Evolutionary conservation across 2,113 vertebrate genomes (phyloP), one percentile per base, ranked within the genome.

Genomic region (Micromys minutus): DNA sequence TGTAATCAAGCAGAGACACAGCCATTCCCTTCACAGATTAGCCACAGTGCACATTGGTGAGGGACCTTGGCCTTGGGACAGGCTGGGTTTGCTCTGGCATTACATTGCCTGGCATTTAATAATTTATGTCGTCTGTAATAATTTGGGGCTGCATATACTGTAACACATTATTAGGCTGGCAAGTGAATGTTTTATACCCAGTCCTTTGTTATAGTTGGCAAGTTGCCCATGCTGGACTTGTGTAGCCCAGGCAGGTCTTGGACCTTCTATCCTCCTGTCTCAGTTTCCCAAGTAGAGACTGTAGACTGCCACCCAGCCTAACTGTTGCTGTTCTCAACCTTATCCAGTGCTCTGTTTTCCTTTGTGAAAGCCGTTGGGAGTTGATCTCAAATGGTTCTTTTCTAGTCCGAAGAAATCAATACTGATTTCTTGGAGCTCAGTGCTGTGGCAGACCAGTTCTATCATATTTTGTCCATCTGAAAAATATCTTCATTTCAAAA

Each of bases 391-490:
- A 80, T 88, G 39, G 26, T 52, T 94, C 87, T 84, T 52, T 87
- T 90, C 93, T 47, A 86, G 26, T 45, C 65, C 80, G 26, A 57
- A 95, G n/a, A 94, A 34, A 31, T 91, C 80, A 97, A 52, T 61
- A 88, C 0, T 89, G 57, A 69, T 75, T 79, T 74, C 42, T 80
- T 94, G 29, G 87, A 83, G 42, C 24, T 84, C 76, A 92, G 55
- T 4, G 91, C 39, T 52, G 8, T 79, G 63, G 45, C 57, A 95
- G 42, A 87, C 26, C 80, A 61, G 61, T 96, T 94, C 65, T 89
- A 5, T 89, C 87, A 91, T 52, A 74, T 87, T 90, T 94, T 94
- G 19, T 87, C 90, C 92, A 29, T 90, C 69, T 95, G 91, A 84
- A 92, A 71, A 87, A 92, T 77, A n/a, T 81, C 55, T 95, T 96